A percentile compares a stretch with the other conserved stretches of the same genome.
Evolutionary conservation across 2,888 invertebrate genomes (phyloP).

Genomic region (Lepidochrysops patricia): DNA sequence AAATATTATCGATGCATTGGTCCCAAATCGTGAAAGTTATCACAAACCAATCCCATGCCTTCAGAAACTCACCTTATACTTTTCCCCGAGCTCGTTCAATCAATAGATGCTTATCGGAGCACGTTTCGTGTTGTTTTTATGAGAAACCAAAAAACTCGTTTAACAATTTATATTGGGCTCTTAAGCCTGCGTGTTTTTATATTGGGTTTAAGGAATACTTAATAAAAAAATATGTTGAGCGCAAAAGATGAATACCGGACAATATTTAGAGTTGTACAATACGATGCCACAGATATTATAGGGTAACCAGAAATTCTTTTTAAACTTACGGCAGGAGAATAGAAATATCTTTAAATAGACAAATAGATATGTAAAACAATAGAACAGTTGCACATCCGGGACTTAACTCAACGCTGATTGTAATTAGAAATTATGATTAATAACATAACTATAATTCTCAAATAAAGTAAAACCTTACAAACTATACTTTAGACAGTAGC

Average conservation of each 20-base stretch:
- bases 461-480: too few species aligned
- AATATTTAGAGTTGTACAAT: neutral
- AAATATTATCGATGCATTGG: too few species aligned
- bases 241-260: neutral
- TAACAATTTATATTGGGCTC: neutral
- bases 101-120: neutral
- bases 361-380: neutral
- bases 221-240: neutral
- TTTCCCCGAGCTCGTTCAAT: neutral
- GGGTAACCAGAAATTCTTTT: neutral
- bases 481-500: too few species aligned
- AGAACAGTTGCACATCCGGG: too few species aligned
- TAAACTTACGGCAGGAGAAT: neutral
- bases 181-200: neutral
- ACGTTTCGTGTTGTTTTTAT: neutral
- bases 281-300: neutral
- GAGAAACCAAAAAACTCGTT: neutral
- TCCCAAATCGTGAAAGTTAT: neutral
- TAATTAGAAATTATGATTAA: too few species aligned
- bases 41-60: neutral
- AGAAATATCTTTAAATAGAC: neutral
- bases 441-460: too few species aligned
- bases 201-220: neutral
- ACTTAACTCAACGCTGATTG: too few species aligned
- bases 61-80: neutral